Base-by-base conservation (phyloP, 2,888 invertebrate genomes). In the Masnerella sp. region DNA sequence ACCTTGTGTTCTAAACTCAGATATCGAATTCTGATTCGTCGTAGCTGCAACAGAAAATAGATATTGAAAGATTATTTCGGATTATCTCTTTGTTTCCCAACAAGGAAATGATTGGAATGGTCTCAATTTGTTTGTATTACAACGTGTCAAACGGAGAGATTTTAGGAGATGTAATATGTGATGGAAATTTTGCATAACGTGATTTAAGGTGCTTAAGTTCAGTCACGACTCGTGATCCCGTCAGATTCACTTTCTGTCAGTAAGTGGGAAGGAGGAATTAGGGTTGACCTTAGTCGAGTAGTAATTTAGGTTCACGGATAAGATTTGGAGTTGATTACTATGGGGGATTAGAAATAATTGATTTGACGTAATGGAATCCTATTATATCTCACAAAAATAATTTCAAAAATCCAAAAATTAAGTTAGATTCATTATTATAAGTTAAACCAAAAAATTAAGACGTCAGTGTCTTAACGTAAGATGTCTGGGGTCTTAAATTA, bases 1-100 rank as follows among this genome's bases (percentile, higher is more conserved):
- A 58, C 67, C 67, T 32, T 58, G 49, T 2, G 51, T 51, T 59
- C 34, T 15, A 5, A 52, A 59, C 28, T 68, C 68, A 5, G 59
- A 52, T 2, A 68, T 12, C 8, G 58, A 58, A 32, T 70, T 62
- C 5, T 47, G 32, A 18, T 70, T 49, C 9, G n/a, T 18, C 25
- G 54, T 15, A 28, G 22, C 68, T 68, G 25, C 1, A 68, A 54
- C 22, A 43, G 5, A 15, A 58, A 3, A n/a, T n/a, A n/a, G n/a
- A n/a, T n/a, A n/a, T n/a, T n/a, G n/a, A n/a, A n/a, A n/a, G n/a
- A n/a, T n/a, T n/a, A n/a, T n/a, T n/a, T n/a, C n/a, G n/a, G n/a
- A n/a, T n/a, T n/a, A n/a, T n/a, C n/a, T n/a, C n/a, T n/a, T n/a
- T n/a, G n/a, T n/a, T n/a, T n/a, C n/a, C n/a, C n/a, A n/a, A n/a